These are phyloP conservation scores for Myotis yumanensis DNA, from an alignment of 2,113 vertebrate genomes.

Conservation along the genomic window DNA sequence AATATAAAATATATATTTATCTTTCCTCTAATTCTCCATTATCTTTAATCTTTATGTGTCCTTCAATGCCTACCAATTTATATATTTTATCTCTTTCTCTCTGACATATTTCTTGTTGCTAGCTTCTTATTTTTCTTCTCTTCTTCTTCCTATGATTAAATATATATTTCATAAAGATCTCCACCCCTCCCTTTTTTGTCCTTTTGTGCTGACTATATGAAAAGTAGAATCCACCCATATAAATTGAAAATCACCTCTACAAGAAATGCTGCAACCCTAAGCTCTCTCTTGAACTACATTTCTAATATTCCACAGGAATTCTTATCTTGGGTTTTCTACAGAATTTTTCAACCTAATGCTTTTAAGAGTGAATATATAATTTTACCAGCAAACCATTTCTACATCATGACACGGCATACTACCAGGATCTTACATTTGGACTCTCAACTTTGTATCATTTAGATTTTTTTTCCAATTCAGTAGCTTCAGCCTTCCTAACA, in stretches of 20 bases:
- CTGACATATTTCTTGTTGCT: neutral
- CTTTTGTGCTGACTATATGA: neutral
- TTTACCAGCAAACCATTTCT: neutral
- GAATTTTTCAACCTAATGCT: neutral
- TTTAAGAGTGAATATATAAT: neutral
- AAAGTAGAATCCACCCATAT: neutral
- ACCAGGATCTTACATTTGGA: neutral
- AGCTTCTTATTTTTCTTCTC: neutral
- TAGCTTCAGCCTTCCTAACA: neutral
- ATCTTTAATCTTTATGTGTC: neutral
- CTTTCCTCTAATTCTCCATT: neutral
- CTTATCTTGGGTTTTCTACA: neutral
- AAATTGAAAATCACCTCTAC: neutral
- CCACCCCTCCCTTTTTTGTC: neutral
- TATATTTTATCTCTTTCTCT: neutral
- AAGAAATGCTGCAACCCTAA: neutral
- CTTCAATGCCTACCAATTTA: neutral
- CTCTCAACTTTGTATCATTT: neutral
- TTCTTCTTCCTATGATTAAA: neutral
- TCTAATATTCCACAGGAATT: neutral
- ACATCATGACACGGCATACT: neutral
- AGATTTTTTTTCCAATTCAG: neutral
- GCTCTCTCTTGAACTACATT: neutral
- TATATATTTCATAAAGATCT: neutral
- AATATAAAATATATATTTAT: neutral